These are phyloP conservation scores for Luidia sarsii DNA, from an alignment of 53 echinoderm and acorn worm species.

Conservation along the genomic window DNA sequence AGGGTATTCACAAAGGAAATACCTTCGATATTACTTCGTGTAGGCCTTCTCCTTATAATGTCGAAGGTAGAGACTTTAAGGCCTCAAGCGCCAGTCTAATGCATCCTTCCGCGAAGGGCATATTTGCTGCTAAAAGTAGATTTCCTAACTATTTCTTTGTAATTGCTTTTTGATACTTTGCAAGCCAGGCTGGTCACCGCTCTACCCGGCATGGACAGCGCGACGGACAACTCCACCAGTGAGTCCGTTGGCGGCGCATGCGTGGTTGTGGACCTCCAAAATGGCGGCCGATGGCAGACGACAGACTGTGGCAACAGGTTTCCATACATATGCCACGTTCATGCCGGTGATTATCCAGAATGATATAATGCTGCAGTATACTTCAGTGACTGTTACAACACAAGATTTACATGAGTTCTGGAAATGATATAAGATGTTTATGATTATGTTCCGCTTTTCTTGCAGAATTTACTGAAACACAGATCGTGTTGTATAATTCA, in stretches of 20 bases:
- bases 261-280: slow-evolving; percentile 15
- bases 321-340: slow-evolving; percentile 12
- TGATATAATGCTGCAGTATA: too few relatives aligned
- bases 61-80: too few relatives aligned
- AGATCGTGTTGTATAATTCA: slow-evolving; percentile 25
- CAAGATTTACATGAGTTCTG: too few relatives aligned
- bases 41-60: too few relatives aligned
- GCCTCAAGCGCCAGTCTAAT: not conserved
- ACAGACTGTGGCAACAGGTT: not conserved
- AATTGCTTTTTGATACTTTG: not conserved
- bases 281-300: slow-evolving; percentile 19
- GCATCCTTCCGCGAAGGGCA: not conserved
- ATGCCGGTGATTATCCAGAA: too few relatives aligned
- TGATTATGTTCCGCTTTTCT: not conserved
- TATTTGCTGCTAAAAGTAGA: too few relatives aligned
- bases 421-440: too few relatives aligned
- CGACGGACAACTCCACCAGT: not conserved
- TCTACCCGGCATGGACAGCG: not conserved
- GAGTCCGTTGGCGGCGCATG: slow-evolving; percentile 8
- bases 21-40: too few relatives aligned
- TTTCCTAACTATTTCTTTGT: too few relatives aligned
- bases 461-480: slow-evolving; percentile 45
- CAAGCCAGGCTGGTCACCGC: not conserved
- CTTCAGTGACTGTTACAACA: too few relatives aligned
- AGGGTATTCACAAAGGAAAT: too few relatives aligned